Evolutionary conservation across 2,797 vertebrate species (phyloP), one percentile per base, ranked within the genome.

Genomic region (Falco biarmicus): DNA sequence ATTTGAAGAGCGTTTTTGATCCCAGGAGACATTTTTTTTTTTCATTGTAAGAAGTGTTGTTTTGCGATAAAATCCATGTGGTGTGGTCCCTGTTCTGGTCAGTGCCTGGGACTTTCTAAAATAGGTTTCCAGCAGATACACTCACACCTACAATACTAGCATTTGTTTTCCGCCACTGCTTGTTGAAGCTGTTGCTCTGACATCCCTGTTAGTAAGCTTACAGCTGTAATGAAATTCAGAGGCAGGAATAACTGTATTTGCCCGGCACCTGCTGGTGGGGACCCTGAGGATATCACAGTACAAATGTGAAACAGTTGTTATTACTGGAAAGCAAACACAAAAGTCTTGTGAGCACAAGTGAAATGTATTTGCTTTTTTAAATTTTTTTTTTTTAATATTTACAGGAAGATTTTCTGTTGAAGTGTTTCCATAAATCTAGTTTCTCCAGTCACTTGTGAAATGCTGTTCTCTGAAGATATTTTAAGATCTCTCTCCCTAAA

Each of bases 81-180:
- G 16, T 9, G 1, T 3, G 11, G 25, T 26, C 13, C 12, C 43
- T 53, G 28, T n/a, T 45, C 20, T 4, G 59, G 20, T 20, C 10
- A 3, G 21, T 31, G 70, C 24, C 25, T 1, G 8, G 16, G 22
- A 5, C 21, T 24, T n/a, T 26, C 7, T 25, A 2, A 9, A 11
- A 17, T 3, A 1, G 17, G 15, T 31, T 66, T 80, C 8, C 39
- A 9, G n/a, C 48, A 16, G 41, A 9, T 3, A 3, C 0, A 25
- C 28, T 37, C 21, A 0, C 21, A 0, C 3, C 20, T 13, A 1
- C 3, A 24, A 5, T 24, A 3, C 5, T 32, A 5, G 29, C 13
- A 1, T 4, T 5, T 37, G 15, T 26, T 13, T 13, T 34, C 28
- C 1, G 1, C 25, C 9, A 0, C n/a, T 13, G 18, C 15, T 13